Percentiles rank a stretch among this genome's conserved stretches.
Evolutionary conservation across 2,113 vertebrate species (phyloP).

Genomic region (Sterna hirundo): DNA sequence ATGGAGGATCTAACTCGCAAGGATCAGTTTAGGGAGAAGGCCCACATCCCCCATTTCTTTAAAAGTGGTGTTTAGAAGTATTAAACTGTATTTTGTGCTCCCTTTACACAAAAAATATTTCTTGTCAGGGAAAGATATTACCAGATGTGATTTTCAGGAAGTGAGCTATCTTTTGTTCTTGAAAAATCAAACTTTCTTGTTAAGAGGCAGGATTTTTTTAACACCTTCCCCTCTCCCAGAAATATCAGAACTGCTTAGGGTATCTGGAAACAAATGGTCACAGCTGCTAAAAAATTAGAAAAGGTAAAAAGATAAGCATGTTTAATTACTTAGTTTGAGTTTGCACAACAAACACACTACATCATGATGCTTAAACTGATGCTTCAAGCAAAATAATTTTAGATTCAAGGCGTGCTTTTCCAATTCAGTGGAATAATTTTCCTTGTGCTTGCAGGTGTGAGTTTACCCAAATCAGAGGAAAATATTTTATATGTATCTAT

Average conservation of each 20-base stretch:
- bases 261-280: background rate
- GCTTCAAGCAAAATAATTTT: background rate
- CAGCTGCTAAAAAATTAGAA: background rate
- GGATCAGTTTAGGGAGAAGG: background rate
- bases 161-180: background rate
- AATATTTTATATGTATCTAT: background rate
- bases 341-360: background rate
- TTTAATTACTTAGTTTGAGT: background rate
- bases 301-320: background rate
- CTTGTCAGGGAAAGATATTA: background rate
- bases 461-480: background rate
- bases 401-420: background rate
- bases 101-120: background rate
- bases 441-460: background rate
- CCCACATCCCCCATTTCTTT: background rate
- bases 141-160: background rate
- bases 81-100: background rate
- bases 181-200: background rate
- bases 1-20: fast-evolving
- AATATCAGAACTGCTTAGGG: background rate
- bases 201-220: background rate
- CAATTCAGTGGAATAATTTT: background rate
- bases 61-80: background rate
- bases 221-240: background rate
- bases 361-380: background rate